phyloP scores from a whole-genome alignment of 2,113 vertebrate genomes.

The Rhinolophus sinicus region DNA sequence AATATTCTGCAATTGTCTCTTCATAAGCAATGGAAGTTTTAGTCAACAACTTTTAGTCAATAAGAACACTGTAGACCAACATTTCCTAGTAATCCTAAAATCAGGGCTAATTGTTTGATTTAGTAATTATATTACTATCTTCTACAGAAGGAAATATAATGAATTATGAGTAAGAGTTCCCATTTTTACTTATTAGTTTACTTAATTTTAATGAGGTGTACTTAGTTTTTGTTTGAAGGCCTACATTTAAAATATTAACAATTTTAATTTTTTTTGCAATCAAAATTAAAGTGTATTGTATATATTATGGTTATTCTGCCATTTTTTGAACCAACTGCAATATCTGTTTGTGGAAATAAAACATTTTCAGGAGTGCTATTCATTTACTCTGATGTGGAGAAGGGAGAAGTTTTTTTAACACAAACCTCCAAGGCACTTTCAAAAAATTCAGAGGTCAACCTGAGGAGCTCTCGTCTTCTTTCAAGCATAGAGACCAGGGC shows the following conservation, averaged over 20 bases:
- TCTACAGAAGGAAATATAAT: constrained; percentile 26
- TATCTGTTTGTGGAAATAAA: neutral
- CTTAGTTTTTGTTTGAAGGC: neutral
- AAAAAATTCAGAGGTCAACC: constrained; percentile 90
- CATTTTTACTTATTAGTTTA: constrained; percentile 42
- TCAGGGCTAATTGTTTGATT: neutral
- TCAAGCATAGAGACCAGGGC: constrained; percentile 89
- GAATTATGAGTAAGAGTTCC: neutral
- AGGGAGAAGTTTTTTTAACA: constrained; percentile 53
- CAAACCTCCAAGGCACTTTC: constrained; percentile 90
- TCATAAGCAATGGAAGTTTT: neutral
- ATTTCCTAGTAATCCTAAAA: neutral
- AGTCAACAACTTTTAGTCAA: neutral
- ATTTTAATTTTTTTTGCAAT: constrained; percentile 7
- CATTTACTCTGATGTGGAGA: neutral
- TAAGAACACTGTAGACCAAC: neutral
- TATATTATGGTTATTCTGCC: neutral
- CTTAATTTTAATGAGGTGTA: neutral
- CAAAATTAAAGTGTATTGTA: neutral
- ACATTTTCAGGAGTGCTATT: neutral
- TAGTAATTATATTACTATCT: neutral
- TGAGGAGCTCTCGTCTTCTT: constrained; percentile 89
- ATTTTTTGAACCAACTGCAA: neutral
- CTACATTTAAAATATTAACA: constrained; percentile 26
- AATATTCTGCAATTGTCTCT: neutral